Evolutionary conservation across 1,140 invertebrate species (phyloP), one percentile per base, ranked within the genome.

Genomic region (Drosophila baimaii): DNA sequence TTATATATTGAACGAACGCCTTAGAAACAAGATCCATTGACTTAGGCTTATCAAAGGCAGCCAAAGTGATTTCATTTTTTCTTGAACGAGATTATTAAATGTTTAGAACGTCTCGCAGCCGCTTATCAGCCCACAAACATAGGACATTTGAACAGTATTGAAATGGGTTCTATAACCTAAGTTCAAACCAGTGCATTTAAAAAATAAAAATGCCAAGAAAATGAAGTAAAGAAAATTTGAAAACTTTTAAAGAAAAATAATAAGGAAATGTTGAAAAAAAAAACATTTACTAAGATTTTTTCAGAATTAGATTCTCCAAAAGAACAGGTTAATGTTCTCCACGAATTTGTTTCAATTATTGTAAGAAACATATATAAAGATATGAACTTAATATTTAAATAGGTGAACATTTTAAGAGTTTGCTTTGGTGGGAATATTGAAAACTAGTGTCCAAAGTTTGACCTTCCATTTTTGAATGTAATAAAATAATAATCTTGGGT

Each of bases 91-190:
- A 72, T 71, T 35, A 61, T 46, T 39, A 61, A 59, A 61, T 72
- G 68, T 61, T 39, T 72, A n/a, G 39, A 19, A 37, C 44, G 66
- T 44, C 44, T 72, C 44, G 27, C 12, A 35, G 15, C 35, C 15
- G 19, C 43, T 70, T 72, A 72, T 72, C 70, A 27, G 19, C 7
- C 21, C 23, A 27, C 68, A 73, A 73, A 73, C 68, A 72, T 59
- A 15, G 15, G 10, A 2, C 39, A 71, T 31, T 52, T 15, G 9
- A 55, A 15, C 19, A 13, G 15, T 69, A 37, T 70, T 55, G 8
- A 44, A 73, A 74, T 41, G 68, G 17, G 71, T 68, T 54, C 71
- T 73, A 63, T 63, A 73, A 74, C 56, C 71, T 72, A 43, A 52
- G 55, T 71, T 71, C 23, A 49, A 43, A n/a, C n/a, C 33, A 65